Conservation (phyloP, 2,888 invertebrate genomes). For the Leucoma salicis region DNA sequence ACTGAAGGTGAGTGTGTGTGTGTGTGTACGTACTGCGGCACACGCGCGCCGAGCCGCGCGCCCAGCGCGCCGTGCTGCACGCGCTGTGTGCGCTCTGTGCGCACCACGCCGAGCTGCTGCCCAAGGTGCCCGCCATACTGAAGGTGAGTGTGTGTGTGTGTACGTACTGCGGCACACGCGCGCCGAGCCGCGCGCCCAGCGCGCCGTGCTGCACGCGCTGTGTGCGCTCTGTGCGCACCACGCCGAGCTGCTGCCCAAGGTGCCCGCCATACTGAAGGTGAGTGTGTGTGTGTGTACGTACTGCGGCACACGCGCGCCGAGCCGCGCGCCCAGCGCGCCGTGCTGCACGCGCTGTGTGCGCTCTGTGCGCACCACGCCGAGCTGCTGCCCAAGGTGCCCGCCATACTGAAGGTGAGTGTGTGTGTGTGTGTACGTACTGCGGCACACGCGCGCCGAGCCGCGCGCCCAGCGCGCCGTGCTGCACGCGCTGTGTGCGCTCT, state of each 20-base stretch:
- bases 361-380: too few species aligned
- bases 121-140: slow-evolving; percentile 55
- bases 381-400: too few species aligned
- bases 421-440: too few species aligned
- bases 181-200: neutral
- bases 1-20: slow-evolving; percentile 62
- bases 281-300: too few species aligned
- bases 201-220: neutral
- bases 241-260: slow-evolving; percentile 84
- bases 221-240: neutral
- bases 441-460: too few species aligned
- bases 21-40: too few species aligned
- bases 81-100: neutral
- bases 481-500: too few species aligned
- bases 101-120: slow-evolving; percentile 84
- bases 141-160: neutral
- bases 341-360: too few species aligned
- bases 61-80: neutral
- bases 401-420: too few species aligned
- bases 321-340: too few species aligned
- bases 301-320: too few species aligned
- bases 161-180: neutral
- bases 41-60: neutral
- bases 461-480: too few species aligned
- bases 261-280: neutral